Conservation (phyloP, 2,888 invertebrate genomes). For the Napeogenes sylphis region DNA sequence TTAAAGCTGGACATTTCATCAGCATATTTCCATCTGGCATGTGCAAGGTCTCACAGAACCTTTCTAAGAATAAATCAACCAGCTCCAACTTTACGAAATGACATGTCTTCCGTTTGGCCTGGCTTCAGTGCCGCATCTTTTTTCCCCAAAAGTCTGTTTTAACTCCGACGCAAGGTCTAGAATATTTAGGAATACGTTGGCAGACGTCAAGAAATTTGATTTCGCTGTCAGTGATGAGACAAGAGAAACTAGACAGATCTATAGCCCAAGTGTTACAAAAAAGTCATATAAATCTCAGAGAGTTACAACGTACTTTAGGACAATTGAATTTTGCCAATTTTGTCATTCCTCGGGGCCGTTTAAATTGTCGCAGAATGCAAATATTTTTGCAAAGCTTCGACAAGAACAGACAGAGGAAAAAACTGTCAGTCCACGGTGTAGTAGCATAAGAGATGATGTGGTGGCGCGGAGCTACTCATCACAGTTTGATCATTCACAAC, state of each 20-base stretch:
- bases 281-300: constrained; percentile 13
- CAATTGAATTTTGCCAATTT: constrained; percentile 7
- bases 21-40: neutral
- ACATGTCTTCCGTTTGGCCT: too few relatives aligned
- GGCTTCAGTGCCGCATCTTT: neutral
- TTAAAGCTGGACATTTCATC: too few relatives aligned
- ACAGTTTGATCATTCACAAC: neutral
- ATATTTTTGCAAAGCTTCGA: constrained; percentile 24
- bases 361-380: constrained; percentile 28
- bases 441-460: constrained; percentile 24
- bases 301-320: constrained; percentile 25
- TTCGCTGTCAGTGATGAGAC: constrained; percentile 9
- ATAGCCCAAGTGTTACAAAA: constrained; percentile 4
- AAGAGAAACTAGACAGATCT: neutral
- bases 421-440: constrained; percentile 12
- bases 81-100: too few relatives aligned
- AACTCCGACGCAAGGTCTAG: constrained; percentile 16
- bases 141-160: constrained; percentile 9
- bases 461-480: constrained; percentile 22
- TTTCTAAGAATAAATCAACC: too few relatives aligned
- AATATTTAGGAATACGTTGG: constrained; percentile 26
- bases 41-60: too few relatives aligned
- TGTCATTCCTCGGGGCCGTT: neutral
- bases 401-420: constrained; percentile 15
- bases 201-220: constrained; percentile 12